These are phyloP conservation scores for Lichenostomus cassidix DNA, from an alignment of 2,113 vertebrate genomes.

Conservation along the genomic window DNA sequence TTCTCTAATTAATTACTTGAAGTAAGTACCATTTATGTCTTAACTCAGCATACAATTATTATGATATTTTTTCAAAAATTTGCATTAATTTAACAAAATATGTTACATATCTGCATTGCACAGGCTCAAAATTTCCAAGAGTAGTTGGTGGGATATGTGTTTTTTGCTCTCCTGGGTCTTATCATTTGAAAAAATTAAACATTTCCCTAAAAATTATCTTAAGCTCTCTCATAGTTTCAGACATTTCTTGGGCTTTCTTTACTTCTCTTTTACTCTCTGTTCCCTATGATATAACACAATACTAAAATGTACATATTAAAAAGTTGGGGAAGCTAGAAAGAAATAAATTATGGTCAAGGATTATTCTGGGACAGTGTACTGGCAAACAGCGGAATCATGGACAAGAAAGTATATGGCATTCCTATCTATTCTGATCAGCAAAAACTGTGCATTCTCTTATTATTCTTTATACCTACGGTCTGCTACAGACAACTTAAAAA, in stretches of 20 bases:
- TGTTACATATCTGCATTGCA: background rate
- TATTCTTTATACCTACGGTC: background rate
- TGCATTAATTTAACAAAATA: background rate
- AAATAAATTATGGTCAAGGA: background rate
- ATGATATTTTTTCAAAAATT: background rate
- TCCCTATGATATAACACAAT: background rate
- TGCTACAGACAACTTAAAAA: background rate
- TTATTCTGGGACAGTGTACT: background rate
- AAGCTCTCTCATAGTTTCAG: background rate
- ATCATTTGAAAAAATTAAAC: background rate
- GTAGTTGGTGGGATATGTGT: rapidly evolving
- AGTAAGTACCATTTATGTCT: background rate
- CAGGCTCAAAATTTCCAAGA: background rate
- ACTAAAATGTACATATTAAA: background rate
- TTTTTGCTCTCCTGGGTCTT: background rate
- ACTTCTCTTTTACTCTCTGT: background rate
- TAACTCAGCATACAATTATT: background rate
- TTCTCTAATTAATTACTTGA: background rate
- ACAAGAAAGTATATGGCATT: background rate
- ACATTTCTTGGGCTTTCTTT: background rate
- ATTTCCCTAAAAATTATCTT: background rate
- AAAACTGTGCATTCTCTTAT: background rate
- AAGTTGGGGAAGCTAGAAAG: background rate
- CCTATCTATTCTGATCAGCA: background rate
- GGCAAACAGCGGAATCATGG: background rate